phyloP scores from a whole-genome alignment of 2,797 vertebrate genomes.

The Carduelis carduelis region DNA sequence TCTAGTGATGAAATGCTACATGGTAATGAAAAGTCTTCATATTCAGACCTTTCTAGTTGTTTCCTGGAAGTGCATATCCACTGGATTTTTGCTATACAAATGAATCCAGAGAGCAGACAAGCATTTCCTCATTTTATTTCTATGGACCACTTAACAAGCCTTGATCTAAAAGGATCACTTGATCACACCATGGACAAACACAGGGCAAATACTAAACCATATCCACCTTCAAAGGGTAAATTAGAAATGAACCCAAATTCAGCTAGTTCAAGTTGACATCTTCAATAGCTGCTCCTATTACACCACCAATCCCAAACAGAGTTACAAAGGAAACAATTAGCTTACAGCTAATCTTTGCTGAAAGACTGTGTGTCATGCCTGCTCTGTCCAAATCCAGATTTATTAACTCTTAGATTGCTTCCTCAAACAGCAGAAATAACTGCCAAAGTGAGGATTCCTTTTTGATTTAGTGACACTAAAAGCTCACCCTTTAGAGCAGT shows the following conservation, averaged over 20 bases:
- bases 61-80: not conserved
- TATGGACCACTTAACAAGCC: not conserved
- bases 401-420: not conserved
- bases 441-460: not conserved
- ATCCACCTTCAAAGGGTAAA: not conserved
- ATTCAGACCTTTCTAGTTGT: not conserved
- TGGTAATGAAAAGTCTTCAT: not conserved
- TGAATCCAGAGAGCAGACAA: not conserved
- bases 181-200: not conserved
- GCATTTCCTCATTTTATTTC: not conserved
- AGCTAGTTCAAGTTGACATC: not conserved
- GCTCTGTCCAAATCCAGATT: not conserved
- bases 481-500: not conserved
- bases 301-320: not conserved
- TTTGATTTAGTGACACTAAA: not conserved
- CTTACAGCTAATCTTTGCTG: not conserved
- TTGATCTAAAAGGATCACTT: not conserved
- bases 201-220: not conserved
- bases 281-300: not conserved
- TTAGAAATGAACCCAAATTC: not conserved
- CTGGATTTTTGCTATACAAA: not conserved
- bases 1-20: not conserved
- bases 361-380: not conserved
- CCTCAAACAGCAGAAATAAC: not conserved
- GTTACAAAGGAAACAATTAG: not conserved